phyloP scores from a whole-genome alignment of 30 jellyfish, hydroid and myxozoan species.

The Turritopsis rubra region DNA sequence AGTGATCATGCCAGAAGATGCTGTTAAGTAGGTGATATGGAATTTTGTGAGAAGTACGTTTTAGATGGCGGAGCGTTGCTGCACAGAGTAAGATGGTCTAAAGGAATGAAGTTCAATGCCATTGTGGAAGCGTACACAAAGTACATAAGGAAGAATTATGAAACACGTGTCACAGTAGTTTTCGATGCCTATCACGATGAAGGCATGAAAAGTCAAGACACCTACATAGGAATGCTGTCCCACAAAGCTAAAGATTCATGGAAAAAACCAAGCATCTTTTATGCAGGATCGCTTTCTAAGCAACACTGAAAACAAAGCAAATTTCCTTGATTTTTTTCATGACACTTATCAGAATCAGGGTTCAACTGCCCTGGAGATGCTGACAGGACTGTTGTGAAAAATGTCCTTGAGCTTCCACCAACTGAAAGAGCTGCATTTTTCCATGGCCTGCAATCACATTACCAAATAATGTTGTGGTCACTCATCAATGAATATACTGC shows the following conservation, averaged over 20 bases:
- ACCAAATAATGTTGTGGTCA: constrained; percentile 28
- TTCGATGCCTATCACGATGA: constrained; percentile 42
- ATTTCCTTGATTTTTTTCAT: constrained; percentile 5
- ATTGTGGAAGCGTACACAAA: constrained; percentile 17
- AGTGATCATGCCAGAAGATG: constrained; percentile 23
- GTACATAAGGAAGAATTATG: constrained; percentile 17
- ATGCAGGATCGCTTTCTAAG: constrained; percentile 41
- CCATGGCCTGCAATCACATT: constrained; percentile 21
- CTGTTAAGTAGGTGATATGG: not conserved
- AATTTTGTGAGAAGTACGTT: not conserved
- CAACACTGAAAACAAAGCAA: constrained; percentile 1
- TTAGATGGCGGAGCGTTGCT: constrained; percentile 49
- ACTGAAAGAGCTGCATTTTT: constrained; percentile 29
- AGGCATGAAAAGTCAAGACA: constrained; percentile 42
- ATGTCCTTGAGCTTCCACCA: constrained; percentile 13
- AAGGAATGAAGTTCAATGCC: constrained; percentile 24
- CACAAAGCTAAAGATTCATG: constrained; percentile 27
- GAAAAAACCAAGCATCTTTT: constrained; percentile 33
- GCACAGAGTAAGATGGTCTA: constrained; percentile 38
- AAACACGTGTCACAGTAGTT: constrained; percentile 7
- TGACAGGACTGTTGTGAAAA: not conserved
- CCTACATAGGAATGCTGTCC: constrained; percentile 20
- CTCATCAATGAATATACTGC: not conserved
- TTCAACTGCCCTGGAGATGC: not conserved
- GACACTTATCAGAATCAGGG: not conserved